These are phyloP conservation scores for Drosophila monieri DNA, from an alignment of 2,888 invertebrate species.

Conservation along the genomic window DNA sequence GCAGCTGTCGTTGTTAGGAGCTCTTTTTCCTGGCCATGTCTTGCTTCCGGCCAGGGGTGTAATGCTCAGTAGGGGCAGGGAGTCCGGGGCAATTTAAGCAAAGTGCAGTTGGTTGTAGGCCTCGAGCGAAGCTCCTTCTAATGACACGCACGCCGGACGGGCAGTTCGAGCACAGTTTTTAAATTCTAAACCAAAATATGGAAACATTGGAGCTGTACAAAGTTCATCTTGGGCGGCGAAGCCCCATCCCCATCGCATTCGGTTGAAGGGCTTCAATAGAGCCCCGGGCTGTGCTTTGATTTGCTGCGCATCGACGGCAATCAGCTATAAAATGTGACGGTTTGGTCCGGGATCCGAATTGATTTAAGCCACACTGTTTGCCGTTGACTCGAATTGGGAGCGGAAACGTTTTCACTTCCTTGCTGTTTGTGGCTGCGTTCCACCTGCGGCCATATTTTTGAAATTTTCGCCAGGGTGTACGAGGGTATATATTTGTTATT, in stretches of 20 bases:
- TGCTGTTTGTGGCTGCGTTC: no score
- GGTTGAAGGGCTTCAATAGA: not conserved
- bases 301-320: conserved; percentile 67
- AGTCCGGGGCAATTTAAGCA: conserved; percentile 35
- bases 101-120: conserved; percentile 70
- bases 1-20: conserved; percentile 78
- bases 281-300: conserved; percentile 64
- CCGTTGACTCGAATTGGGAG: conserved; percentile 55
- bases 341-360: conserved; percentile 48
- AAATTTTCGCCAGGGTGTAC: conserved; percentile 42
- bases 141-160: not conserved
- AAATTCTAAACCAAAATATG: conserved; percentile 13
- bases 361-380: conserved; percentile 67
- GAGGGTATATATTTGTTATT: conserved; percentile 10
- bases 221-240: conserved; percentile 18
- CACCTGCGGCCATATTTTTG: conserved; percentile 71
- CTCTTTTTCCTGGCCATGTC: conserved; percentile 34
- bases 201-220: conserved; percentile 19
- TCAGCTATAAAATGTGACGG: conserved; percentile 70
- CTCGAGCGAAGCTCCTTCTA: conserved; percentile 34
- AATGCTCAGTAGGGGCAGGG: not conserved
- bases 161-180: no score
- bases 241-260: not conserved
- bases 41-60: conserved; percentile 2
- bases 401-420: conserved; percentile 46